Evolutionary conservation across 2,797 vertebrate species (phyloP).

Genomic region (Sebastes hubbsi): DNA sequence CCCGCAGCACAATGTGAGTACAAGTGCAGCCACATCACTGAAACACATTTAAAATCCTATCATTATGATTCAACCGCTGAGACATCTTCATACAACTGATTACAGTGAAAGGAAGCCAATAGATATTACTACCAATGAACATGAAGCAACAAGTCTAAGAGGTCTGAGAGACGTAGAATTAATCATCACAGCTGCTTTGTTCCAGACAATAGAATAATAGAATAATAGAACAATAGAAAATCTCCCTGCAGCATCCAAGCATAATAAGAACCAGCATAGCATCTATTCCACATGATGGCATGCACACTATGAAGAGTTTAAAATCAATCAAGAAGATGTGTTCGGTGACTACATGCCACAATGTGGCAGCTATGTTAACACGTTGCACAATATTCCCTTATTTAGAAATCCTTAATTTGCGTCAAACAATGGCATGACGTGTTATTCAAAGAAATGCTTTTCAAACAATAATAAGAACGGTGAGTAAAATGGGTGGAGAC

Average conservation of each 20-base stretch:
- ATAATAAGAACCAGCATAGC: background rate
- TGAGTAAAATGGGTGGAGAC: constrained; percentile 45
- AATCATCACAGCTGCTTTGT: constrained; percentile 24
- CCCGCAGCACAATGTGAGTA: constrained; percentile 75
- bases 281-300: background rate
- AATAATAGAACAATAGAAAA: constrained; percentile 36
- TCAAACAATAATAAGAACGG: constrained; percentile 10
- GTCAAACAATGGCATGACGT: background rate
- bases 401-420: background rate
- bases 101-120: background rate
- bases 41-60: background rate
- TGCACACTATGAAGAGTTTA: background rate
- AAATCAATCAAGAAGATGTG: background rate
- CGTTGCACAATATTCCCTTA: background rate
- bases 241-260: constrained; percentile 10
- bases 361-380: background rate
- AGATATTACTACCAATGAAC: background rate
- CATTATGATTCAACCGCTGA: background rate
- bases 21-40: background rate
- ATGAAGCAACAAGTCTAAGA: background rate
- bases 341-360: background rate
- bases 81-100: background rate
- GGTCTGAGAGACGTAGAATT: background rate
- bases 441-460: constrained; percentile 18
- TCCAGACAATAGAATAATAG: constrained; percentile 34